Conservation (phyloP, 2,888 invertebrate genomes). For the Drosophila antonietae region DNA sequence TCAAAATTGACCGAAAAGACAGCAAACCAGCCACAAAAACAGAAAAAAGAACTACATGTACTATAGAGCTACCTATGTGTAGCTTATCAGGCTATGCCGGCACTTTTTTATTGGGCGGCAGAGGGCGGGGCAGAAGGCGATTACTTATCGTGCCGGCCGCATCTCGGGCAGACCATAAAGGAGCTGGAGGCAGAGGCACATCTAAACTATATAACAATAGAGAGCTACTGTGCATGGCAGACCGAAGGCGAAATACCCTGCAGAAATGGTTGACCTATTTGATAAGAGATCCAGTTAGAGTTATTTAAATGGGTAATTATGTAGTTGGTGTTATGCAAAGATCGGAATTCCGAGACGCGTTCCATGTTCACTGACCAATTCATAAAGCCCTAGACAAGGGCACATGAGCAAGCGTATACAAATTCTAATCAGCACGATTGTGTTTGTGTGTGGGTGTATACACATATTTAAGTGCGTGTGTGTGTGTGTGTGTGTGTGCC, state of each 20-base stretch:
- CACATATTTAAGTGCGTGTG: slow-evolving; percentile 14
- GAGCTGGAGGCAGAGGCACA: slow-evolving; percentile 31
- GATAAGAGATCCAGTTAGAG: background rate
- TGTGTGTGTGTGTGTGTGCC: slow-evolving; percentile 27
- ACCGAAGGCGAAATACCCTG: background rate
- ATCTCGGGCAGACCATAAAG: slow-evolving; percentile 56
- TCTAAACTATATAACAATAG: slow-evolving; percentile 1
- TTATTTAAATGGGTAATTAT: background rate
- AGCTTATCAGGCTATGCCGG: slow-evolving; percentile 49
- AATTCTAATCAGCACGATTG: slow-evolving; percentile 59
- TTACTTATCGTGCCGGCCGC: slow-evolving; percentile 53
- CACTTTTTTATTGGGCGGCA: slow-evolving; percentile 20
- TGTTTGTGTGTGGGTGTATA: slow-evolving; percentile 31
- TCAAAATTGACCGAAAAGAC: slow-evolving; percentile 46
- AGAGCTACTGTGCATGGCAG: background rate
- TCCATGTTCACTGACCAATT: background rate
- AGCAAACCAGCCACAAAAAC: background rate
- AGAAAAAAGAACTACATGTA: background rate
- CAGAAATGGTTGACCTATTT: background rate
- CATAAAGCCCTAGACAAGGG: slow-evolving; percentile 1
- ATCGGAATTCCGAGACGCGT: background rate
- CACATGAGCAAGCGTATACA: slow-evolving; percentile 4
- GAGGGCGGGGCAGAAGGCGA: background rate
- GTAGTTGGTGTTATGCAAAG: background rate
- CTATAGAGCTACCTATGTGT: slow-evolving; percentile 19